Evolutionary conservation across 1,140 invertebrate species (phyloP).

Genomic region (Rhyacophila brunnea): DNA sequence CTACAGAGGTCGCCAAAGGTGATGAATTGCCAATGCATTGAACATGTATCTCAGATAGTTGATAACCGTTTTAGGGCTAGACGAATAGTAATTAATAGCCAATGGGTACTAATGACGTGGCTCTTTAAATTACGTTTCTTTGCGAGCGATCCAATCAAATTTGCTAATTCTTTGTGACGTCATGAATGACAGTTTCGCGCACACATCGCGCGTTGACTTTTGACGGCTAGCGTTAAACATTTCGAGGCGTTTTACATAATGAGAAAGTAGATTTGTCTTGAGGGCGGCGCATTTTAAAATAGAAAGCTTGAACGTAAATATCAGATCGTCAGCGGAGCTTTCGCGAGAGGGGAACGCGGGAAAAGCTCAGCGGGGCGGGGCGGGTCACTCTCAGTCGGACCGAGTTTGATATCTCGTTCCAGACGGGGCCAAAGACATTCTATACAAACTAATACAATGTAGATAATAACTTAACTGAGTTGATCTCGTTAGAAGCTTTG

Average conservation of each 20-base stretch:
- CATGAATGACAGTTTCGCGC: no score
- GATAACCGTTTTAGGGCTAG: no score
- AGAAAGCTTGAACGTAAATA: conserved; percentile 25
- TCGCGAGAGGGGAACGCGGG: not conserved
- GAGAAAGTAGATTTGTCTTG: conserved; percentile 20
- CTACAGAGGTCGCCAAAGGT: no score
- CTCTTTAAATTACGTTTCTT: not conserved
- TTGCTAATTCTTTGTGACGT: no score
- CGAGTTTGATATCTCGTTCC: not conserved
- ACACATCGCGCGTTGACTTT: no score
- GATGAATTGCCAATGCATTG: no score
- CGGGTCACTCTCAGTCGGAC: not conserved
- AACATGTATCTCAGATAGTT: no score
- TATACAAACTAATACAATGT: not conserved
- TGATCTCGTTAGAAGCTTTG: no score
- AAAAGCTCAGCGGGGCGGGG: not conserved
- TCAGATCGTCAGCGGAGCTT: conserved; percentile 1
- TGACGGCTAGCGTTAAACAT: no score
- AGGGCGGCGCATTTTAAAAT: conserved; percentile 25
- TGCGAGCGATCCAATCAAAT: not conserved
- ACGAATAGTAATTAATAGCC: no score
- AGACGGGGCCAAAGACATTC: not conserved
- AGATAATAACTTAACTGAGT: not conserved
- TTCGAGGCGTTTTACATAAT: conserved; percentile 22
- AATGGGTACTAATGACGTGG: no score